Percentiles rank a stretch among this genome's conserved stretches.
Evolutionary conservation across 2,888 invertebrate genomes (phyloP).

Genomic region (Crepidodera aurea): DNA sequence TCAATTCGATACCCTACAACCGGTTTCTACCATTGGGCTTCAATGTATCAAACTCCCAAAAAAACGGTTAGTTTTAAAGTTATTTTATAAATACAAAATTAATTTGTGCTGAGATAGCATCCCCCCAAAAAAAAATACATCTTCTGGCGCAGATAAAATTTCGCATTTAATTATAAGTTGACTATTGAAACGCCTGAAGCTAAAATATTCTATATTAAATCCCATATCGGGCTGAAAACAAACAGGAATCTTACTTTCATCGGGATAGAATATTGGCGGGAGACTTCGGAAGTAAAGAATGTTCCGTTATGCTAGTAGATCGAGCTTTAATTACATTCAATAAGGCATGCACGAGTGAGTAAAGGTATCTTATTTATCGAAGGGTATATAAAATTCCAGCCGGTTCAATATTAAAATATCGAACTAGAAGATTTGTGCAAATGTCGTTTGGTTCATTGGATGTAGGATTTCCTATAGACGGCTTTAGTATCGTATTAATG

Average conservation of each 20-base stretch:
- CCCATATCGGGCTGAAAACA: slow-evolving; percentile 14
- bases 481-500: too few species aligned
- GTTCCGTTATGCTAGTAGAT: slow-evolving; percentile 18
- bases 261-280: slow-evolving; percentile 11
- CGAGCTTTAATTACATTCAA: slow-evolving; percentile 52
- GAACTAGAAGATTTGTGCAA: slow-evolving; percentile 43
- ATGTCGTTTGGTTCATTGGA: background rate
- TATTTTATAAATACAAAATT: too few species aligned
- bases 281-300: slow-evolving; percentile 20
- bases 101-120: too few species aligned
- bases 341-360: slow-evolving; percentile 54
- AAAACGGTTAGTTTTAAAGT: too few species aligned
- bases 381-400: slow-evolving; percentile 54
- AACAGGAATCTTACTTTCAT: slow-evolving; percentile 24
- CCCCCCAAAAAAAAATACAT: too few species aligned
- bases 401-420: slow-evolving; percentile 56
- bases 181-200: slow-evolving; percentile 7
- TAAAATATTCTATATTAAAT: slow-evolving; percentile 24
- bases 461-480: too few species aligned
- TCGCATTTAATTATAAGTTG: slow-evolving; percentile 14
- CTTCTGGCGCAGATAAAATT: too few species aligned
- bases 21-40: too few species aligned
- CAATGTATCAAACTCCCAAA: too few species aligned
- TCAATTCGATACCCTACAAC: too few species aligned
- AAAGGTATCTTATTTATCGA: slow-evolving; percentile 52